Evolutionary conservation across 2,888 invertebrate species (phyloP).

Genomic region (Cephus sareptanus): DNA sequence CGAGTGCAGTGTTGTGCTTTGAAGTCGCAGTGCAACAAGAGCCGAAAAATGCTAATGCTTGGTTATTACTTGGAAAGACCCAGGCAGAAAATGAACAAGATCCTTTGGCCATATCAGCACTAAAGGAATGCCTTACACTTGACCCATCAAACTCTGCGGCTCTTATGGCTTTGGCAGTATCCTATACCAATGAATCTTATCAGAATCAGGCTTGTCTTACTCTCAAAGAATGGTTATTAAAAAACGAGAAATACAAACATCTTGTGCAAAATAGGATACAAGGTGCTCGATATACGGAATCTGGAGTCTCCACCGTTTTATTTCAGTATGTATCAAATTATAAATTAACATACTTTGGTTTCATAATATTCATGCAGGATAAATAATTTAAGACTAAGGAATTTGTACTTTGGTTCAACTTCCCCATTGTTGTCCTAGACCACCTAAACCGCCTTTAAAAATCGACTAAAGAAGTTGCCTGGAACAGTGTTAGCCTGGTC

Average conservation of each 20-base stretch:
- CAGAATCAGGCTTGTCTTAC: slow-evolving; percentile 89
- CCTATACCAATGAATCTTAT: slow-evolving; percentile 96
- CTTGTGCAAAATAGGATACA: slow-evolving; percentile 72
- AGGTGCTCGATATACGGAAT: slow-evolving; percentile 37
- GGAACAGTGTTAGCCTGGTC: too few relatives aligned
- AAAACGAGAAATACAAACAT: slow-evolving; percentile 85
- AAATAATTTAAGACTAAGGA: neutral
- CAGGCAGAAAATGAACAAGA: slow-evolving; percentile 99
- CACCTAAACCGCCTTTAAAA: too few relatives aligned
- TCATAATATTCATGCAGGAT: neutral
- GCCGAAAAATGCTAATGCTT: slow-evolving; percentile 82
- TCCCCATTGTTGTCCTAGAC: too few relatives aligned
- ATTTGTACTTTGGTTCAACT: too few relatives aligned
- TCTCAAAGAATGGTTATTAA: slow-evolving; percentile 81
- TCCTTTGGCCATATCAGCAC: slow-evolving; percentile 89
- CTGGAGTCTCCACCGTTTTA: slow-evolving; percentile 67
- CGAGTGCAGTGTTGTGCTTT: slow-evolving; percentile 95
- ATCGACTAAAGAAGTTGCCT: too few relatives aligned
- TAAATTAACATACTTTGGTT: neutral
- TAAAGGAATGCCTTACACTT: slow-evolving; percentile 85
- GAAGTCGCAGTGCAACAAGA: slow-evolving; percentile 93
- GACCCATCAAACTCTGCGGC: slow-evolving; percentile 85
- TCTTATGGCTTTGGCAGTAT: slow-evolving; percentile 90
- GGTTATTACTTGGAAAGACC: slow-evolving; percentile 89
- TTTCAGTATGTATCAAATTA: slow-evolving; percentile 62